Evolutionary conservation across 2,797 vertebrate genomes (phyloP).

Genomic region (Brachyalestes nurse): DNA sequence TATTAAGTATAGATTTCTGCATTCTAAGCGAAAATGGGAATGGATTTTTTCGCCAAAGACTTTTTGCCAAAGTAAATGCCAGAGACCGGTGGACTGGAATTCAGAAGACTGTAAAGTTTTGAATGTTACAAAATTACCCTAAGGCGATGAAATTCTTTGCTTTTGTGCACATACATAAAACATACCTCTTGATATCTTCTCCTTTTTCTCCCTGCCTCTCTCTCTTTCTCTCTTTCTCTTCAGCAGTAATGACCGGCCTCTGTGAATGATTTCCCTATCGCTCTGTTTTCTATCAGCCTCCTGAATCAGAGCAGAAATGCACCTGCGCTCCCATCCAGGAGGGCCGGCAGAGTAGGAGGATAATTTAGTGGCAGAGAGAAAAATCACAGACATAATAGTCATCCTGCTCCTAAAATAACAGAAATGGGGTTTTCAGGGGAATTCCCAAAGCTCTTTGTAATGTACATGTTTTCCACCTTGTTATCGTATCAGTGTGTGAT

Average conservation of each 20-base stretch:
- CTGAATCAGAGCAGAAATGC: slow-evolving; percentile 57
- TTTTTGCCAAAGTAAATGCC: slow-evolving; percentile 45
- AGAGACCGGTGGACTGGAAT: slow-evolving; percentile 12
- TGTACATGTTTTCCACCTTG: neutral
- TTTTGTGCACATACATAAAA: neutral
- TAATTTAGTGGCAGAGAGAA: neutral
- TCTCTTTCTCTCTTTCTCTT: neutral
- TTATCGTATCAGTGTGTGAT: too few relatives aligned
- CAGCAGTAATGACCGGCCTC: slow-evolving; percentile 43
- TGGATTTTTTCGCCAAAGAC: slow-evolving; percentile 60
- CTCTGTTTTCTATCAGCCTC: slow-evolving; percentile 60
- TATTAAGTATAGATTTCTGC: slow-evolving; percentile 52
- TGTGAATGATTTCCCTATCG: slow-evolving; percentile 47
- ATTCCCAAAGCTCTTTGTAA: neutral
- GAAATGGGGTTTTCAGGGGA: neutral
- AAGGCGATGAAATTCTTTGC: neutral
- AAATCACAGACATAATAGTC: neutral
- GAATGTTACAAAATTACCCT: slow-evolving; percentile 26
- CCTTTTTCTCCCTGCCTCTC: neutral
- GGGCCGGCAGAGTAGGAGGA: neutral
- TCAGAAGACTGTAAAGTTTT: slow-evolving; percentile 13
- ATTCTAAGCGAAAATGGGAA: slow-evolving; percentile 59
- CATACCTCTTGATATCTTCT: neutral
- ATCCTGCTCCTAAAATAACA: neutral
- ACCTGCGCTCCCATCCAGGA: slow-evolving; percentile 42